Percentiles rank a stretch among this genome's conserved stretches.
These are phyloP conservation scores for Danaus chrysippus DNA, from an alignment of 2,888 invertebrate genomes.

Conservation along the genomic window DNA sequence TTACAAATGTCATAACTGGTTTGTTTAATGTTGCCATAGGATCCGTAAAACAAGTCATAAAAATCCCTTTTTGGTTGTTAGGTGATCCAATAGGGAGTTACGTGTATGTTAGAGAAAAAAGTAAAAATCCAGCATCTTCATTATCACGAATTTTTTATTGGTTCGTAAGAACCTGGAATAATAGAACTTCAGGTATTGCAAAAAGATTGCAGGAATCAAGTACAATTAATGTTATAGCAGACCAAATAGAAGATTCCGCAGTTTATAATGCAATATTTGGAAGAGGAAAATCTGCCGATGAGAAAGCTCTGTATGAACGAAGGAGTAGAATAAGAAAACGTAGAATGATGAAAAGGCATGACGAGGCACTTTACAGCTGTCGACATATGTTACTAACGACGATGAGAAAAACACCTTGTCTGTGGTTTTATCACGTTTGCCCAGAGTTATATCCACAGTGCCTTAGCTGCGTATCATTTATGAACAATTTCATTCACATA, in stretches of 20 bases:
- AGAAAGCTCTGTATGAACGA: slow-evolving; percentile 32
- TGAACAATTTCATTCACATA: slow-evolving; percentile 40
- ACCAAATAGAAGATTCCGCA: slow-evolving; percentile 40
- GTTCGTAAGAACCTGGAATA: slow-evolving; percentile 32
- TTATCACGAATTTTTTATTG: slow-evolving; percentile 31
- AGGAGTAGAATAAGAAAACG: slow-evolving; percentile 33
- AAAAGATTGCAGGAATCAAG: slow-evolving; percentile 42
- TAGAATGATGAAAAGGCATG: slow-evolving; percentile 40
- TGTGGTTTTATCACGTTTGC: slow-evolving; percentile 54
- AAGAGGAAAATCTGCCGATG: slow-evolving; percentile 42
- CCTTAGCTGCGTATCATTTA: slow-evolving; percentile 40
- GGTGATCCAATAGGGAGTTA: slow-evolving; percentile 39
- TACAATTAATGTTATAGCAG: slow-evolving; percentile 38
- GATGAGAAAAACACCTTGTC: slow-evolving; percentile 49
- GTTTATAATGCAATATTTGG: slow-evolving; percentile 37
- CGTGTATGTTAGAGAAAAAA: slow-evolving; percentile 35
- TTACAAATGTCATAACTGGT: slow-evolving; percentile 39
- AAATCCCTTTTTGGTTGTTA: slow-evolving; percentile 32
- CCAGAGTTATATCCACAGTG: slow-evolving; percentile 54
- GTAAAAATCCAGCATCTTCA: slow-evolving; percentile 37
- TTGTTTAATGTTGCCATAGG: slow-evolving; percentile 32
- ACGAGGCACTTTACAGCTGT: slow-evolving; percentile 42
- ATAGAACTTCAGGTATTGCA: slow-evolving; percentile 41
- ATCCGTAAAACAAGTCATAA: slow-evolving; percentile 24
- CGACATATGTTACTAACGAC: slow-evolving; percentile 45